Evolutionary conservation across 2,797 vertebrate genomes (phyloP), one percentile per base, ranked within the genome.

Genomic region (Tolypeutes matacus): DNA sequence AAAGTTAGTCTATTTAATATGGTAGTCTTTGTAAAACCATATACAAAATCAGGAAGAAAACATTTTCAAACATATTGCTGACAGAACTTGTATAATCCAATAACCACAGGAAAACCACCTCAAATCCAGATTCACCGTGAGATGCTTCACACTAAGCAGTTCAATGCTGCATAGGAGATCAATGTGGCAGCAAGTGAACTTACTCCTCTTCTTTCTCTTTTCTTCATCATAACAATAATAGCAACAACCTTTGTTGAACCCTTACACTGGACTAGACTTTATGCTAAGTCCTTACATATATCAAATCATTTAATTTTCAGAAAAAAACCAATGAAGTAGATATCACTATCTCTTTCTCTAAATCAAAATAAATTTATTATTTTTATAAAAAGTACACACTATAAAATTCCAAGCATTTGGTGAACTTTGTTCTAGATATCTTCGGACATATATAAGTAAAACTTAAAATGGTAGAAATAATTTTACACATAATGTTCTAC

Each of bases 31-130:
- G 67, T 92, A 97, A 97, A 98, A 97, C 86, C 86, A 97, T 98
- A 98, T 98, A 98, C 96, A 98, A 98, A 98, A 98, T 97, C 93
- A 94, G 95, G 89, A 96, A 97, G 85, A 93, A 93, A 89, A 62
- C n/a, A 78, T 92, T 96, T 94, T 96, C 82, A 97, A 98, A 96
- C 78, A 95, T 97, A 97, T 97, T 0, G 94, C 96, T 98, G 96
- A 98, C 93, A 97, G 91, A 65, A 96, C 85, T 98, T 96, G 88
- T 96, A 96, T 97, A 97, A 93, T 96, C 91, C 95, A 97, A 73
- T 96, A 97, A 96, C 97, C 89, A 96, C 86, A 89, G 90, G 92
- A 87, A 81, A 72, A 62, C 13, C 21, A 62, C 29, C 23, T 34
- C 3, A 34, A 82, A 65, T 49, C 27, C 10, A 58, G 15, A 42